Base-by-base conservation (phyloP, 2,797 vertebrate species). In the Austrolebias charrua region DNA sequence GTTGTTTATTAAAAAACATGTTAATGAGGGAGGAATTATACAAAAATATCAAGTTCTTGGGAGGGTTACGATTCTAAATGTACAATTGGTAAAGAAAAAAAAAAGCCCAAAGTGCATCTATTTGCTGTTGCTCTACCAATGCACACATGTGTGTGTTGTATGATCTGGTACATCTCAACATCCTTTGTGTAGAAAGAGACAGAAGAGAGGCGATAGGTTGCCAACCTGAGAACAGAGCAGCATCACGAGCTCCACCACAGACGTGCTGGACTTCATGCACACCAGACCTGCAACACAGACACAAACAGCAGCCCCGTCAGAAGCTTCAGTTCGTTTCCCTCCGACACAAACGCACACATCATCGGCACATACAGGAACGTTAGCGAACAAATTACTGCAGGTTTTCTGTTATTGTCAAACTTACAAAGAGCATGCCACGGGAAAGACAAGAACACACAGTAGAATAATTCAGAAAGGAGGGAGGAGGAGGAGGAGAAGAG, bases 241-340 rank as follows among this genome's bases (percentile, higher is more conserved):
- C 97, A 98, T 98, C 29, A 98, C 97, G 1, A 98, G 93, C 85
- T 98, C 97, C 71, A 98, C 97, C 79, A 98, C 97, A 0, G 97
- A 98, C 0, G 97, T 98, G 87, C 97, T 98, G 0, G 97, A 98
- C 88, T 98, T 98, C 96, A 98, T 98, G 66, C 97, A 98, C 64
- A 98, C 97, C 54, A 98, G 93, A 85, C 97, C 97, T 98, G 86
- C 67, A 76, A 71, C 46, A 61, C 68, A 67, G 58, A 88, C 52
- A 84, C 68, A 85, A 9, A 73, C 67, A 59, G 60, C 79, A 59
- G 60, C 79, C 82, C 57, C 83, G 80, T 86, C 83, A 86, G 83
- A 66, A 84, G 74, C 54, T 38, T 75, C 66, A 61, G 60, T 33
- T 55, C 48, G 56, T 33, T 43, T 24, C 16, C 45, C 47, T 48